Percentiles rank a stretch among this genome's conserved stretches.
phyloP scores from a whole-genome alignment of 2,888 invertebrate species.

The Sesia apiformis region DNA sequence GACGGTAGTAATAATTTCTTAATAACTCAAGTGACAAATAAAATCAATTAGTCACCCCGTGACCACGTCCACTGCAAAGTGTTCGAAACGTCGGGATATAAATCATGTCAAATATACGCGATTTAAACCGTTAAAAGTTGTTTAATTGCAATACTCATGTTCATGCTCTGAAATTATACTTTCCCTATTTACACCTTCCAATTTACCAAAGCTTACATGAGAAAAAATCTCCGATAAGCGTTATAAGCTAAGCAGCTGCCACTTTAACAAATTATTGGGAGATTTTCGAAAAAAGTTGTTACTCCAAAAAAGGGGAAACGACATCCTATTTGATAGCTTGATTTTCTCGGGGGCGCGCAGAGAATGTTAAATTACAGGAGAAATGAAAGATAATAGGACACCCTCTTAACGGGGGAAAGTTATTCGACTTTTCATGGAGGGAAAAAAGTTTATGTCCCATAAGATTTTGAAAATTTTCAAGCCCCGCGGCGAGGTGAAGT shows the following conservation, averaged over 20 bases:
- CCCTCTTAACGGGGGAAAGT: slow-evolving; percentile 54
- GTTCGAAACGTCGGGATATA: too few species aligned
- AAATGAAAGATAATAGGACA: slow-evolving; percentile 72
- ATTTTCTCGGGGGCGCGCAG: slow-evolving; percentile 54
- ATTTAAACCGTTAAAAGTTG: too few species aligned
- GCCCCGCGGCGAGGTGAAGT: slow-evolving; percentile 39
- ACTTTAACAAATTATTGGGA: slow-evolving; percentile 71
- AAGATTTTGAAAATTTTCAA: slow-evolving; percentile 54
- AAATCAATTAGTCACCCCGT: too few species aligned
- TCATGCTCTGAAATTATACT: not conserved
- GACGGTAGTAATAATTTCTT: too few species aligned
- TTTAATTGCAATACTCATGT: too few species aligned
- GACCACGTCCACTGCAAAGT: too few species aligned
- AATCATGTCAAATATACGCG: too few species aligned
- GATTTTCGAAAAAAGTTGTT: slow-evolving; percentile 66
- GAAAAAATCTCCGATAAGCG: slow-evolving; percentile 55
- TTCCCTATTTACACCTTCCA: slow-evolving; percentile 2
- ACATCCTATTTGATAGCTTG: slow-evolving; percentile 67
- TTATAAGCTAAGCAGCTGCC: slow-evolving; percentile 67
- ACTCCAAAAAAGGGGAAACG: slow-evolving; percentile 51
- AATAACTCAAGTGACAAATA: too few species aligned
- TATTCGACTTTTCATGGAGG: slow-evolving; percentile 39
- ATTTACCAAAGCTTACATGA: slow-evolving; percentile 16
- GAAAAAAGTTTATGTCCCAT: slow-evolving; percentile 59
- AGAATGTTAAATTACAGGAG: slow-evolving; percentile 71